Conservation (phyloP, 2,797 vertebrate genomes). For the Telmatherina bonti region DNA sequence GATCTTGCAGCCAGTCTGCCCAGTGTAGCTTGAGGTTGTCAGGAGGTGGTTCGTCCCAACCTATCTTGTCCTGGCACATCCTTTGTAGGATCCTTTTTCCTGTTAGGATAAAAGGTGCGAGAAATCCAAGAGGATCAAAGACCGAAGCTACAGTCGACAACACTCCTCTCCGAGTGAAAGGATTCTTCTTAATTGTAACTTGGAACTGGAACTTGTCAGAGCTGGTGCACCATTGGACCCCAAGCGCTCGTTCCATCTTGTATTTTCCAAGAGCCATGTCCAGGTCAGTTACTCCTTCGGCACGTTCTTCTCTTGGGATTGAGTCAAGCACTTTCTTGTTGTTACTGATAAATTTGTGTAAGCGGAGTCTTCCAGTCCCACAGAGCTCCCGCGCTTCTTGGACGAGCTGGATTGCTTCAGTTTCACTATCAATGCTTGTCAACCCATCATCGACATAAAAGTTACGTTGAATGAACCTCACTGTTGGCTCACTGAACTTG, state of each 20-base stretch:
- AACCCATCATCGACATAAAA: too few relatives aligned
- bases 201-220: constrained; percentile 27
- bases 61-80: constrained; percentile 26
- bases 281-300: neutral
- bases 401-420: neutral
- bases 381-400: neutral
- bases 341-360: constrained; percentile 16
- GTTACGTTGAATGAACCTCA: too few relatives aligned
- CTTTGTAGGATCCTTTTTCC: neutral
- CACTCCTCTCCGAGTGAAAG: constrained; percentile 18
- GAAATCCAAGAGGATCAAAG: constrained; percentile 26
- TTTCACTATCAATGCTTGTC: too few relatives aligned
- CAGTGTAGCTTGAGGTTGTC: neutral
- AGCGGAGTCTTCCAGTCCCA: neutral
- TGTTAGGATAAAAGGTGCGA: neutral
- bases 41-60: constrained; percentile 28
- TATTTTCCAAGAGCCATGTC: constrained; percentile 7
- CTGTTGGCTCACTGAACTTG: too few relatives aligned
- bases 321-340: neutral
- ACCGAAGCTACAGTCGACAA: constrained; percentile 20
- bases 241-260: constrained; percentile 4
- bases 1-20: constrained; percentile 20
- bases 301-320: constrained; percentile 8
- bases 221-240: neutral
- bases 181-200: constrained; percentile 1